These are phyloP conservation scores for Eubasilissa splendida DNA, from an alignment of 2,888 invertebrate species.

Conservation along the genomic window DNA sequence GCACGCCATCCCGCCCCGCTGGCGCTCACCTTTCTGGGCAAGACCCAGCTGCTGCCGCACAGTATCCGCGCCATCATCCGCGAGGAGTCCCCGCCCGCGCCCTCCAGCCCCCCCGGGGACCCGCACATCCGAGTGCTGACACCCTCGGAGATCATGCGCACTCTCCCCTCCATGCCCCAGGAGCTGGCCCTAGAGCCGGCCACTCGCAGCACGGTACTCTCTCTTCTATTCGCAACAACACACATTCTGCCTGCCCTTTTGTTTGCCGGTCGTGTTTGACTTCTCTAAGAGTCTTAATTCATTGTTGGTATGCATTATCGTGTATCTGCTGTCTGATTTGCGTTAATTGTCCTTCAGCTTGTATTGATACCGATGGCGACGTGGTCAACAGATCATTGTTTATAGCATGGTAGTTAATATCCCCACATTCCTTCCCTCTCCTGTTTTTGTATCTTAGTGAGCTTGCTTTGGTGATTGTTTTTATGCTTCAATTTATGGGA, in stretches of 20 bases:
- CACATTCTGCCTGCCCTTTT: constrained; percentile 50
- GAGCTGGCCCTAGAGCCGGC: constrained; percentile 79
- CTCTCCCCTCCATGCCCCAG: constrained; percentile 84
- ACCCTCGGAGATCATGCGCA: constrained; percentile 92
- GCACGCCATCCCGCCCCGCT: constrained; percentile 14
- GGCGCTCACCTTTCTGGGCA: constrained; percentile 49
- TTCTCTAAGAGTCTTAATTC: constrained; percentile 35
- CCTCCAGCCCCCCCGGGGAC: constrained; percentile 71
- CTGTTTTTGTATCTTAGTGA: constrained; percentile 44
- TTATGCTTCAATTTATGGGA: constrained; percentile 37
- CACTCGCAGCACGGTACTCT: constrained; percentile 68
- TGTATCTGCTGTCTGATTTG: constrained; percentile 44
- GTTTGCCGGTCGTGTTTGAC: constrained; percentile 53
- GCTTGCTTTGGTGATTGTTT: constrained; percentile 55
- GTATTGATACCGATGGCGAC: constrained; percentile 28
- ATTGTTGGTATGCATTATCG: constrained; percentile 45
- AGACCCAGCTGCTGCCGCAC: constrained; percentile 46
- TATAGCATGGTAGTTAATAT: constrained; percentile 47
- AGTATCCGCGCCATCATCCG: constrained; percentile 40
- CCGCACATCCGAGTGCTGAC: constrained; percentile 91
- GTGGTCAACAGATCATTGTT: constrained; percentile 4
- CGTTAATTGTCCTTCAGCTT: constrained; percentile 36
- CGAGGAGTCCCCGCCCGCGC: constrained; percentile 65
- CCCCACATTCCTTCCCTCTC: constrained; percentile 19
- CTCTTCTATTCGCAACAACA: constrained; percentile 35